Base-by-base conservation (phyloP, 37 sponge, comb jelly and placozoan species). In the Aplysina aerophoba region DNA sequence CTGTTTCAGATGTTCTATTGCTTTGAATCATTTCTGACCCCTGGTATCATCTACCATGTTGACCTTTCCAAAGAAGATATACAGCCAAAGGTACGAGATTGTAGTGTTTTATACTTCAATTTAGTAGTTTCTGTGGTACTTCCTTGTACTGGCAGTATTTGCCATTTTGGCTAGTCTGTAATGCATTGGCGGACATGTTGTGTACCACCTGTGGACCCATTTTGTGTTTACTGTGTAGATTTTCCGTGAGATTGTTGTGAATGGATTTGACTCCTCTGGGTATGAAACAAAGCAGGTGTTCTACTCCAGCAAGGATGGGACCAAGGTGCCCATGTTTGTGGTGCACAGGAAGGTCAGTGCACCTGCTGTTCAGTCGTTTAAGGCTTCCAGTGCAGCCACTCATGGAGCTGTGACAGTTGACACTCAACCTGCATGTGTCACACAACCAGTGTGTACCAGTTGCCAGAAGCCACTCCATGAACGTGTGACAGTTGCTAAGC, bases 311-410 rank as follows among this genome's bases (percentile, higher is more conserved):
- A 92, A 96, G 77, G 98, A 98, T 90, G 91, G 94, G 11, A 92
- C 92, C 75, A 90, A 84, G 66, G 81, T 98, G 0, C 98, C 98
- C 16, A 98, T 98, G 98, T 98, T 98, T 72, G 86, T 98, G 36
- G 85, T 92, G 30, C 93, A 94, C 74, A 91, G 61, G 30, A 96
- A 98, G 90, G 97, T 95, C 59, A 30, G 60, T 15, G 37, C 15
- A 44, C 50, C 50, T 11, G 8, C 50, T 44, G 50, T 8, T 44
- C n/a, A n/a, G n/a, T n/a, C n/a, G n/a, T n/a, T n/a, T n/a, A n/a
- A n/a, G n/a, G n/a, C n/a, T n/a, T n/a, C n/a, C n/a, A n/a, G n/a
- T n/a, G n/a, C n/a, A n/a, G n/a, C n/a, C n/a, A n/a, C n/a, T n/a
- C n/a, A n/a, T n/a, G n/a, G n/a, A n/a, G n/a, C n/a, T n/a, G n/a